Conservation (phyloP, 2,113 vertebrate genomes). For the Rhinolophus sinicus region DNA sequence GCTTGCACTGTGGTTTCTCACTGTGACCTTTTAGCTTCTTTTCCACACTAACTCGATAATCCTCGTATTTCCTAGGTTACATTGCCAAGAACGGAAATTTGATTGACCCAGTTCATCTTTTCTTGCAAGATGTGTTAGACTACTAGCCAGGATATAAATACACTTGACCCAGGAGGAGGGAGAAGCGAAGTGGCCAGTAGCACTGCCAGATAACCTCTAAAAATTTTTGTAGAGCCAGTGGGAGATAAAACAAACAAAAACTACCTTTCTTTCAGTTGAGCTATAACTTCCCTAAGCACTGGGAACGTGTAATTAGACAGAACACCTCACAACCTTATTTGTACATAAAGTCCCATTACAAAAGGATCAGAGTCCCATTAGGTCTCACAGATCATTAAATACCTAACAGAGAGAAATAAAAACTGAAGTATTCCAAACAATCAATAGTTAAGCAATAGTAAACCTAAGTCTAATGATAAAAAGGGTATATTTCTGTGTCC, state of each 20-base stretch:
- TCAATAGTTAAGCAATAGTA: background rate
- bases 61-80: background rate
- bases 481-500: background rate
- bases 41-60: background rate
- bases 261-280: background rate
- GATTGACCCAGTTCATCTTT: background rate
- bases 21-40: background rate
- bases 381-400: slow-evolving; percentile 20
- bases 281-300: background rate
- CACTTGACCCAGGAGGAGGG: background rate
- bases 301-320: background rate
- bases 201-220: background rate
- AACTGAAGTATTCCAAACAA: background rate
- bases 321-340: background rate
- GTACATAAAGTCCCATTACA: background rate
- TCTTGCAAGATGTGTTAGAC: background rate
- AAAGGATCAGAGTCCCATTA: background rate
- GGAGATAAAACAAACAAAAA: background rate
- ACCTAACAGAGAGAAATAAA: background rate
- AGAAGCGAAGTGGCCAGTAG: background rate
- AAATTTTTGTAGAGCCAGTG: background rate
- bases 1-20: background rate
- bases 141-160: background rate
- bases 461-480: slow-evolving; percentile 29
- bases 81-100: background rate